phyloP scores from a whole-genome alignment of 2,113 vertebrate genomes.

The Balaenoptera acutorostrata region DNA sequence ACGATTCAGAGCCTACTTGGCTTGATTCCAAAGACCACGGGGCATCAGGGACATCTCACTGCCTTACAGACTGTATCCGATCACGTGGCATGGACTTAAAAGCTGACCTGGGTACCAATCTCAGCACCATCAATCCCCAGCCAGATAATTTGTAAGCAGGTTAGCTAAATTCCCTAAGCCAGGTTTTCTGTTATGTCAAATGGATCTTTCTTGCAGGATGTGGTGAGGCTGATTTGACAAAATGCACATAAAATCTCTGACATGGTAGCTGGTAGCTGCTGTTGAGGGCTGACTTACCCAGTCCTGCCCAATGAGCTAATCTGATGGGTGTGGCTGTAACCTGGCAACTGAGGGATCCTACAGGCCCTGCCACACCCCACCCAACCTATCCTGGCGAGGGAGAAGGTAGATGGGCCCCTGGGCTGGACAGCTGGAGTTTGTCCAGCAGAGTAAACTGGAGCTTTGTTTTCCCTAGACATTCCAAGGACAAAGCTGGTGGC shows the following conservation, averaged over 20 bases:
- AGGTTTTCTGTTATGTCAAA: not conserved
- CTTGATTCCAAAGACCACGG: not conserved
- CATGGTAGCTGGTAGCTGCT: not conserved
- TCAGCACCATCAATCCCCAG: not conserved
- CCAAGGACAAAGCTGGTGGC: not conserved
- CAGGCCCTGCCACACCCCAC: not conserved
- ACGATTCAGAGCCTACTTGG: not conserved
- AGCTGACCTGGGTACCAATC: not conserved
- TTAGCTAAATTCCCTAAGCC: not conserved
- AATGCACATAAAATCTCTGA: not conserved
- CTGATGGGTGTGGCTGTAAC: no score
- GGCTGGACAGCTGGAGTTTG: not conserved
- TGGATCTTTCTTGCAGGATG: fast-evolving
- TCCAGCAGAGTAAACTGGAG: not conserved
- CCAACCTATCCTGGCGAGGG: not conserved
- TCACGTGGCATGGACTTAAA: not conserved
- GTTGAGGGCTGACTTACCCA: no score
- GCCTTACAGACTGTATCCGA: fast-evolving
- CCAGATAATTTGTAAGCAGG: not conserved
- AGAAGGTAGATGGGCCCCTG: not conserved
- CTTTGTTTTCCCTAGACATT: not conserved
- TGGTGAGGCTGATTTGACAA: fast-evolving
- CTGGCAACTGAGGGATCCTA: not conserved
- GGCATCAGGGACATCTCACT: not conserved
- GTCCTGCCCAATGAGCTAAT: not conserved